Evolutionary conservation across 2,888 invertebrate species (phyloP), one percentile per base, ranked within the genome.

Genomic region (Acrobasis consociella): DNA sequence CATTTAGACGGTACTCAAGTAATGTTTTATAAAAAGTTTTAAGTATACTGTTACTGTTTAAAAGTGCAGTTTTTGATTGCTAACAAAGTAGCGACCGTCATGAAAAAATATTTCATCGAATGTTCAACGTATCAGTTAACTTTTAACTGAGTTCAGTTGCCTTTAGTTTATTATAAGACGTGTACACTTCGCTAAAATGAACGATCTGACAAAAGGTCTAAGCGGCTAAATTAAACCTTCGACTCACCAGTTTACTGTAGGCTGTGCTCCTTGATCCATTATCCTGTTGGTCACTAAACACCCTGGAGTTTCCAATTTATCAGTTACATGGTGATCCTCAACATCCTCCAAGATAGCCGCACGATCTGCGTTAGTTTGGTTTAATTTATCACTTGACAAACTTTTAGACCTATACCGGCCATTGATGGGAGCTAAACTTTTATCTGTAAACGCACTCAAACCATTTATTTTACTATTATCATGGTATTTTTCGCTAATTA

Each of bases 381-480:
- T 91, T 74, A 92, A 87, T 79, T 92, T 92, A 85, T 92, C 92
- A 88, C 90, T 89, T 49, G 92, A 91, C 71, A 92, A 84, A 87
- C 92, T 92, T 69, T 87, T 91, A 49, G 91, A 90, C 64, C 89
- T 82, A 72, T 88, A 90, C 73, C 89, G 81, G 56, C 80, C 82
- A 67, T 86, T 90, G 62, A 89, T 70, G 55, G 89, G 86, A 65
- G 85, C 80, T 63, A 88, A 79, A 74, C 81, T 84, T 76, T 87
- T 91, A 81, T 91, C 91, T 71, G 78, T 71, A 69, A 87, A 82
- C 60, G 83, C 83, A 87, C 88, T 87, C 65, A 88, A 80, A 83
- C 87, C 85, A 74, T 87, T 91, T 67, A 86, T 68, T 79, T 89
- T 91, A 37, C 80, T 78, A 78, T 89, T 89, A 67, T 85, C 87